Conservation (phyloP, 2,888 invertebrate genomes). For the Aleiodes alternator region DNA sequence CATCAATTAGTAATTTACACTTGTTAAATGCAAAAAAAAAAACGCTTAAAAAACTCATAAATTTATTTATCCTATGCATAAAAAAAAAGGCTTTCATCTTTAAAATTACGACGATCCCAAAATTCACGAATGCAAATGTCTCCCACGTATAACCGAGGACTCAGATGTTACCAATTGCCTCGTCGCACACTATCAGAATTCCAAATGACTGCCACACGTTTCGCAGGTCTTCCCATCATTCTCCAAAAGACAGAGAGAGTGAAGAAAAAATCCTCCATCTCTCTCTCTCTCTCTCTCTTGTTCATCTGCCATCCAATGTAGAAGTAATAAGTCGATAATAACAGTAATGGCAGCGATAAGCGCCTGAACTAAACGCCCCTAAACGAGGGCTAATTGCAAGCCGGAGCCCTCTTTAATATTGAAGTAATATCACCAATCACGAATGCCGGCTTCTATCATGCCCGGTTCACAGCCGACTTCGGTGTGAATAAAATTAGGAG, state of each 20-base stretch:
- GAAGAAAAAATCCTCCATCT: too few relatives aligned
- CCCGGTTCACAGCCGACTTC: too few relatives aligned
- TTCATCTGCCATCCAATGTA: constrained; percentile 36
- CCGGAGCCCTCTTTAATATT: constrained; percentile 44
- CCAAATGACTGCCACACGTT: constrained; percentile 46
- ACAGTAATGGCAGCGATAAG: constrained; percentile 72
- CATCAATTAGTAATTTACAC: too few relatives aligned
- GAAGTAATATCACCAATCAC: constrained; percentile 50
- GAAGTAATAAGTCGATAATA: constrained; percentile 74
- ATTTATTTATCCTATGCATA: too few relatives aligned
- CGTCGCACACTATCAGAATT: constrained; percentile 39
- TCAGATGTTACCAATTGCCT: not conserved
- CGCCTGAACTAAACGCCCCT: constrained; percentile 71
- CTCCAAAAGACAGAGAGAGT: too few relatives aligned
- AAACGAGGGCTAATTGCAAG: constrained; percentile 74
- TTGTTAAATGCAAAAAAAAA: too few relatives aligned
- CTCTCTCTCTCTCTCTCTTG: too few relatives aligned
- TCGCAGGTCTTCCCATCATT: not conserved
- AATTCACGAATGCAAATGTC: not conserved
- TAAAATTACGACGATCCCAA: not conserved
- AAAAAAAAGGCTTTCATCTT: too few relatives aligned
- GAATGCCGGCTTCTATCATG: not conserved
- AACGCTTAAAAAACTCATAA: too few relatives aligned
- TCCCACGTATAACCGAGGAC: not conserved
- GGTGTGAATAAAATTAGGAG: constrained; percentile 31